These are phyloP conservation scores for Bubalus kerabau DNA, from an alignment of 2,113 vertebrate species.

Conservation along the genomic window DNA sequence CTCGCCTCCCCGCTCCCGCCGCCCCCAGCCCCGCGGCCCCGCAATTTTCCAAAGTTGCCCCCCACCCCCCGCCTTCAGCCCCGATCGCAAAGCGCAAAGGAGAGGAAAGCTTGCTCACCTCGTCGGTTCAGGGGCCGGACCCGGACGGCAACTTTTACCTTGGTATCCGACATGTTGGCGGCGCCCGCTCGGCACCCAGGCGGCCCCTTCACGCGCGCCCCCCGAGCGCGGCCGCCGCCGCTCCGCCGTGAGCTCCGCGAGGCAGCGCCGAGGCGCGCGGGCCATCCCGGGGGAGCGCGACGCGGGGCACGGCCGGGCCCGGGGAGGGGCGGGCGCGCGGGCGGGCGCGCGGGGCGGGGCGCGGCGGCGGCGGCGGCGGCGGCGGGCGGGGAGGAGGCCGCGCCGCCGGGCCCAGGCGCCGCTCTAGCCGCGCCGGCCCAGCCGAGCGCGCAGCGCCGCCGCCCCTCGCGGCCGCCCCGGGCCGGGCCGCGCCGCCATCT, in stretches of 20 bases:
- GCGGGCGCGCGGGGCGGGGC: constrained; percentile 41
- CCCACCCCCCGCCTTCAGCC: background rate
- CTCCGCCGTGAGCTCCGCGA: constrained; percentile 62
- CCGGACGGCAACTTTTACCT: constrained; percentile 97
- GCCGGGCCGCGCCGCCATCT: constrained; percentile 88
- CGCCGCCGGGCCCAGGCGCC: constrained; percentile 42
- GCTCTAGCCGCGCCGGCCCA: constrained; percentile 52
- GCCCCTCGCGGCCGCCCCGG: constrained; percentile 19
- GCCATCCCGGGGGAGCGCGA: constrained; percentile 74
- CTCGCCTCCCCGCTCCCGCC: background rate
- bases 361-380: background rate
- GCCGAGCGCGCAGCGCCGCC: background rate
- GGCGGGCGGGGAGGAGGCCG: constrained; percentile 34
- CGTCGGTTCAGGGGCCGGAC: constrained; percentile 97
- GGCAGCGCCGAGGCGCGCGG: constrained; percentile 67
- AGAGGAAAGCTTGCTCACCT: constrained; percentile 82
- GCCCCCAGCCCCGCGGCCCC: background rate
- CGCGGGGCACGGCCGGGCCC: constrained; percentile 50
- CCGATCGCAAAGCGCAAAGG: background rate
- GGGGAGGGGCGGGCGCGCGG: no score
- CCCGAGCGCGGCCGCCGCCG: constrained; percentile 53
- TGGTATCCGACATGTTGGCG: constrained; percentile 94
- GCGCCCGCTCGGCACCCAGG: constrained; percentile 25
- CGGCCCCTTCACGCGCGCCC: constrained; percentile 64
- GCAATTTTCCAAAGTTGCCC: constrained; percentile 37